Evolutionary conservation across 2,888 invertebrate species (phyloP).

Genomic region (Scaptomyza polygonia): DNA sequence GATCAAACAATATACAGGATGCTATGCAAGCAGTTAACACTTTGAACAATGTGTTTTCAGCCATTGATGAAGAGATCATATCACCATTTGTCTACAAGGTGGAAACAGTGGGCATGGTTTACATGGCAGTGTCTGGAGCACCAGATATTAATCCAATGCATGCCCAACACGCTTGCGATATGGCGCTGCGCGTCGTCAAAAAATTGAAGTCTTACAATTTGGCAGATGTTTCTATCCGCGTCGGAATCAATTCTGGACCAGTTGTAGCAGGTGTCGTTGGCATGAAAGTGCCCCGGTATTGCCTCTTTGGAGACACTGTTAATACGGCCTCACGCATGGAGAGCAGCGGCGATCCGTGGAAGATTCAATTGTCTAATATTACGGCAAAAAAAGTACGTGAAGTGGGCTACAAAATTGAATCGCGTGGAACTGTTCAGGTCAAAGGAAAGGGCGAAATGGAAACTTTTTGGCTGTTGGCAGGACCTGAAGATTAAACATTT

Average conservation of each 20-base stretch:
- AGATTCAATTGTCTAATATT: slow-evolving; percentile 90
- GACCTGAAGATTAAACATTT: slow-evolving; percentile 79
- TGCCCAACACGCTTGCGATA: slow-evolving; percentile 90
- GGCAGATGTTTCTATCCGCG: slow-evolving; percentile 86
- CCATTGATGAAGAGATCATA: slow-evolving; percentile 93
- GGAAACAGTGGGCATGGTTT: slow-evolving; percentile 95
- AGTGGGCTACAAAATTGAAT: slow-evolving; percentile 88
- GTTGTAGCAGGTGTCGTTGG: slow-evolving; percentile 96
- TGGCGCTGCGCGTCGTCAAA: slow-evolving; percentile 90
- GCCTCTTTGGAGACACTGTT: slow-evolving; percentile 95
- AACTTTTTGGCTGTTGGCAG: slow-evolving; percentile 91
- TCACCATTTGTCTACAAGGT: slow-evolving; percentile 95
- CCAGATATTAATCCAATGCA: slow-evolving; percentile 91
- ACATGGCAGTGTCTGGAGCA: slow-evolving; percentile 96
- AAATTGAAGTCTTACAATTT: slow-evolving; percentile 88
- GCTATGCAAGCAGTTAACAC: slow-evolving; percentile 93
- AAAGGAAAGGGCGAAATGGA: slow-evolving; percentile 96
- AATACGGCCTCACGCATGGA: slow-evolving; percentile 97
- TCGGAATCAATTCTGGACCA: slow-evolving; percentile 93
- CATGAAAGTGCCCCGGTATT: slow-evolving; percentile 92
- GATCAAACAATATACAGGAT: slow-evolving; percentile 83
- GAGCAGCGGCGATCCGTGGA: slow-evolving; percentile 87
- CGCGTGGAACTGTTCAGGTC: slow-evolving; percentile 90
- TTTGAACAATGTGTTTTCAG: slow-evolving; percentile 94
- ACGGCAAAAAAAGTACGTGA: slow-evolving; percentile 89